Base-by-base conservation (phyloP, 2,797 vertebrate species). In the Echiichthys vipera region DNA sequence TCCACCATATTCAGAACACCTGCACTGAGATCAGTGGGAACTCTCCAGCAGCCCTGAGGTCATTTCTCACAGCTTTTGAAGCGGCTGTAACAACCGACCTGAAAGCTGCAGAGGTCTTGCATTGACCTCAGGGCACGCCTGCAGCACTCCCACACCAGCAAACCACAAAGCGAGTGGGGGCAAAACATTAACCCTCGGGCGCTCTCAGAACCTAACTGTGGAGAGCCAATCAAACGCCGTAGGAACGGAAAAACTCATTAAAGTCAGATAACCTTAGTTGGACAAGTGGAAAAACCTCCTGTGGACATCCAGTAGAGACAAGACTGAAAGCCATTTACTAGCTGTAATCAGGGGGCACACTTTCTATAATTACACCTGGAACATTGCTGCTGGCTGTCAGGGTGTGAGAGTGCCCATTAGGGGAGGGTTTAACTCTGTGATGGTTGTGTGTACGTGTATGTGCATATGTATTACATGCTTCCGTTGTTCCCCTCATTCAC, bases 321-420 rank as follows among this genome's bases (percentile, higher is more conserved):
- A 15, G 39, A 71, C 80, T 83, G 83, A 80, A 88, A 89, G 77
- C 71, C 81, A 80, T 88, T 88, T 87, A 84, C 61, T 47, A 53
- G 80, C 54, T 3, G 34, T 78, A 81, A 83, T 80, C 71, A 79
- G 63, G 78, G 81, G 67, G 79, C 69, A 84, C 72, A 77, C 83
- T 42, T 74, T 85, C 84, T 88, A 82, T 88, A 90, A 90, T 92
- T 91, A 92, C 87, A 90, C 84, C 86, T 86, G 88, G 78, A 91
- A 88, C 87, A 86, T 53, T 68, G 81, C 74, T 2, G 42, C 66
- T 9, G 66, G 74, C 53, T 13, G 10, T 42, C 36, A 57, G n/a
- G 2, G 40, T 42, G 71, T 30, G 51, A 15, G 47, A 11, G 39
- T 2, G 39, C 22, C 47, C 20, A 74, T 42, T 74, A 50, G 18